Percentiles rank a stretch among this genome's conserved stretches.
Conservation (phyloP, 2,888 invertebrate genomes). For the Hipparchia sbordonii region DNA sequence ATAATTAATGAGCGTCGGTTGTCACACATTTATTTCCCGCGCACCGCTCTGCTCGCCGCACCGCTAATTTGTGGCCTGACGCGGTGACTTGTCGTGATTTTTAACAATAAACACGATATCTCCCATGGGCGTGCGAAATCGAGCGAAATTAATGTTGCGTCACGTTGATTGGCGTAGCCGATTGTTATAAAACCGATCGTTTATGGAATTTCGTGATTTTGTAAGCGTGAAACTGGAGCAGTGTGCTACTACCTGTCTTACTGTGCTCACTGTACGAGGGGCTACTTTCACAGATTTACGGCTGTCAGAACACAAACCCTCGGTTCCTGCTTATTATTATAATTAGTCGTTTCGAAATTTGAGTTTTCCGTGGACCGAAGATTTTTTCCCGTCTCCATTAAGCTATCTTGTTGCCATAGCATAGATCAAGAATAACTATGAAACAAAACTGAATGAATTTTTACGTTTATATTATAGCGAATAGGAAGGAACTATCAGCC, state of each 20-base stretch:
- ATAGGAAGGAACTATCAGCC: too few relatives aligned
- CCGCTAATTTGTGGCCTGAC: background rate
- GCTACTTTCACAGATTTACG: constrained; percentile 23
- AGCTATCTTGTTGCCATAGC: too few relatives aligned
- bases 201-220: constrained; percentile 59
- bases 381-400: too few relatives aligned
- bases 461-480: too few relatives aligned
- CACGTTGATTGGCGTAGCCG: constrained; percentile 71
- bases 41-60: background rate
- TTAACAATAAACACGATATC: constrained; percentile 67
- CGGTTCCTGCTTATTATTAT: too few relatives aligned
- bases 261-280: background rate
- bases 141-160: constrained; percentile 69
- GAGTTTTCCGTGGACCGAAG: too few relatives aligned
- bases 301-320: background rate
- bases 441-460: too few relatives aligned
- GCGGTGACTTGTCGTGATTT: constrained; percentile 62
- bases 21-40: too few relatives aligned
- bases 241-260: constrained; percentile 17
- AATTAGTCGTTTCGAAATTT: too few relatives aligned
- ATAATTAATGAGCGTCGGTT: too few relatives aligned
- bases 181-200: constrained; percentile 69
- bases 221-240: constrained; percentile 27
- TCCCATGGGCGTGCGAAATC: constrained; percentile 71
- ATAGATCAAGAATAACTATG: too few relatives aligned